phyloP scores from a whole-genome alignment of 2,888 invertebrate genomes.

The Spatulosminthurus flaviceps region DNA sequence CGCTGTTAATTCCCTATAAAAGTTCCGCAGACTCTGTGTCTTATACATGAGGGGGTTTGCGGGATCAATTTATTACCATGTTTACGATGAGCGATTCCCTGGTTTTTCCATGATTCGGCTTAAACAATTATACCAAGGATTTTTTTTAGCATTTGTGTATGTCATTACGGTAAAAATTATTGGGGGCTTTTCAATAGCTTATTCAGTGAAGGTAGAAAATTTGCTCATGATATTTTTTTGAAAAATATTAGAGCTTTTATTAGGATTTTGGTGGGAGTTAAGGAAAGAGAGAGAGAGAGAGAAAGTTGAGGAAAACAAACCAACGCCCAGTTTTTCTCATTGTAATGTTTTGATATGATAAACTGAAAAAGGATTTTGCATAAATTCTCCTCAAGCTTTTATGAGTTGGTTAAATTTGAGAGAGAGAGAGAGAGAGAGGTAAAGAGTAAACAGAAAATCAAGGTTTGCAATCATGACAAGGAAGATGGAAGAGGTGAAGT shows the following conservation, averaged over 20 bases:
- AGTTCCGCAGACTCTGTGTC: not conserved
- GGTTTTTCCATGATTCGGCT: not conserved
- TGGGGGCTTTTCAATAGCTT: too few relatives aligned
- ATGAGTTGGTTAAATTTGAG: not conserved
- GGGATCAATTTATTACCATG: not conserved
- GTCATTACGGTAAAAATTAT: too few relatives aligned
- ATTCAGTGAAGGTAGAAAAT: too few relatives aligned
- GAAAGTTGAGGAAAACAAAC: not conserved
- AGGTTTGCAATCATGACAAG: slow-evolving; percentile 14
- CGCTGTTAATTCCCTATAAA: slow-evolving; percentile 1
- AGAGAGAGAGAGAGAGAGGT: too few relatives aligned
- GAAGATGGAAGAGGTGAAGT: not conserved
- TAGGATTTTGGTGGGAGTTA: too few relatives aligned
- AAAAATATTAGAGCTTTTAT: too few relatives aligned
- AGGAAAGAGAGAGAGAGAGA: too few relatives aligned
- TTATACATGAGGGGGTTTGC: not conserved
- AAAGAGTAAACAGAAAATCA: slow-evolving; percentile 7
- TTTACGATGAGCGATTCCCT: not conserved
- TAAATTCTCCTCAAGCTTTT: slow-evolving; percentile 2
- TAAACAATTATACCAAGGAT: too few relatives aligned
- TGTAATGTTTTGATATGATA: not conserved
- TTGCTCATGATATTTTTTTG: too few relatives aligned
- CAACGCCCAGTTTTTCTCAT: not conserved
- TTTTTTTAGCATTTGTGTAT: too few relatives aligned
- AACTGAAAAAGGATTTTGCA: not conserved